Evolutionary conservation across 2,113 vertebrate species (phyloP).

Genomic region (Galemys pyrenaicus): DNA sequence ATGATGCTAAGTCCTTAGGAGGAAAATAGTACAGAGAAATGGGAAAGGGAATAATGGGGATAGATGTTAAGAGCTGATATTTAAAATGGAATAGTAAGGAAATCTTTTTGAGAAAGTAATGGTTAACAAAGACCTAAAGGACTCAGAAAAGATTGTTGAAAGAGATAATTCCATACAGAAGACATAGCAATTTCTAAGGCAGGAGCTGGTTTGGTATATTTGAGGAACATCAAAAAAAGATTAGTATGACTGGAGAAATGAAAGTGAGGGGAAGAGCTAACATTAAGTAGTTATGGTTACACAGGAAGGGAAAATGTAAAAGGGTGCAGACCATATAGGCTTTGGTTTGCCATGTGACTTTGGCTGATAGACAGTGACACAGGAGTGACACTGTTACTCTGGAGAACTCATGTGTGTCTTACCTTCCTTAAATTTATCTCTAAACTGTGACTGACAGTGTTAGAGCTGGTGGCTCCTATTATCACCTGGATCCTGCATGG

Average conservation of each 20-base stretch:
- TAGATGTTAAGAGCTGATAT: neutral
- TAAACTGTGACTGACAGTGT: neutral
- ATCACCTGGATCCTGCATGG: neutral
- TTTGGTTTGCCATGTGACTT: neutral
- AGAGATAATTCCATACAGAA: neutral
- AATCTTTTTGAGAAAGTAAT: neutral
- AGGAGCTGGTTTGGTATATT: neutral
- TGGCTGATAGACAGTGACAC: neutral
- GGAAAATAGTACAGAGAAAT: neutral
- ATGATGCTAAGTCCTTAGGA: neutral
- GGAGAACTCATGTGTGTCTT: neutral
- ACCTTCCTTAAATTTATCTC: neutral
- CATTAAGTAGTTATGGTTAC: neutral
- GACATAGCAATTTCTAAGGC: neutral
- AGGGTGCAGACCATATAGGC: accelerated
- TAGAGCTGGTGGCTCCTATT: neutral
- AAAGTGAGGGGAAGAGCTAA: neutral
- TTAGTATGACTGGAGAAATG: neutral
- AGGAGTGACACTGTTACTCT: neutral
- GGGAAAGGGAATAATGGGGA: neutral
- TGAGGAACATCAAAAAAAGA: neutral
- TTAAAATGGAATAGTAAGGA: neutral
- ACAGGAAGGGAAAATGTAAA: neutral
- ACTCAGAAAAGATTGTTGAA: neutral
- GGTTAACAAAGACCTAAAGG: neutral